Evolutionary conservation across 2,113 vertebrate genomes (phyloP).

Genomic region (Melospiza melodia): DNA sequence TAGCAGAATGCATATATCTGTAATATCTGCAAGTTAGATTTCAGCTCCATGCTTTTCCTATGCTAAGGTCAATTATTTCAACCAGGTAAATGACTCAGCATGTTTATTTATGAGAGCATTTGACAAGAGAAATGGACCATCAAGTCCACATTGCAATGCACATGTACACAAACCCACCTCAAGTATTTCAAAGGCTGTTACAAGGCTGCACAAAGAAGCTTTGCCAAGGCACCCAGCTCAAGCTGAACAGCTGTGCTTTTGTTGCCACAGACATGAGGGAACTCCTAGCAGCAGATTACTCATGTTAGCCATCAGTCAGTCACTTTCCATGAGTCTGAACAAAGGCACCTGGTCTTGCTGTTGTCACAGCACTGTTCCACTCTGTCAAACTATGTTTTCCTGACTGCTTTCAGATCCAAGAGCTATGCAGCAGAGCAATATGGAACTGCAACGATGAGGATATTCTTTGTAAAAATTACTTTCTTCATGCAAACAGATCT

Average conservation of each 20-base stretch:
- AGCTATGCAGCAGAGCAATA: not conserved
- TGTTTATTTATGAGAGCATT: not conserved
- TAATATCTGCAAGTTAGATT: not conserved
- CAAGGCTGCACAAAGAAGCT: not conserved
- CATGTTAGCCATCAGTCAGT: slow-evolving; percentile 39
- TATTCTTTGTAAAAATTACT: not conserved
- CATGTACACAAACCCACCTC: not conserved
- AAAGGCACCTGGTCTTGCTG: not conserved
- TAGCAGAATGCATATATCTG: not conserved
- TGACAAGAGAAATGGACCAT: not conserved
- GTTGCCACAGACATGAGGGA: not conserved
- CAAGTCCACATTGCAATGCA: not conserved
- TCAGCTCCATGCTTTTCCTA: not conserved
- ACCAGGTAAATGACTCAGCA: not conserved
- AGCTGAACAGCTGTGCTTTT: slow-evolving; percentile 20
- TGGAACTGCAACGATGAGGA: not conserved
- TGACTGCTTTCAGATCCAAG: not conserved
- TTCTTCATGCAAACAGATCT: not conserved
- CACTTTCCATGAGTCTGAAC: slow-evolving; percentile 21
- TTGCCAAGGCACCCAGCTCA: not conserved
- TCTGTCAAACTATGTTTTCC: not conserved
- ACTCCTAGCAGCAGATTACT: not conserved
- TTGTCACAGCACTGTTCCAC: not conserved
- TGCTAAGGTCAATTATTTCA: not conserved
- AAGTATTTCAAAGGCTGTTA: not conserved